Evolutionary conservation across 2,797 vertebrate species (phyloP), one percentile per base, ranked within the genome.

Genomic region (Eleutherodactylus coqui): DNA sequence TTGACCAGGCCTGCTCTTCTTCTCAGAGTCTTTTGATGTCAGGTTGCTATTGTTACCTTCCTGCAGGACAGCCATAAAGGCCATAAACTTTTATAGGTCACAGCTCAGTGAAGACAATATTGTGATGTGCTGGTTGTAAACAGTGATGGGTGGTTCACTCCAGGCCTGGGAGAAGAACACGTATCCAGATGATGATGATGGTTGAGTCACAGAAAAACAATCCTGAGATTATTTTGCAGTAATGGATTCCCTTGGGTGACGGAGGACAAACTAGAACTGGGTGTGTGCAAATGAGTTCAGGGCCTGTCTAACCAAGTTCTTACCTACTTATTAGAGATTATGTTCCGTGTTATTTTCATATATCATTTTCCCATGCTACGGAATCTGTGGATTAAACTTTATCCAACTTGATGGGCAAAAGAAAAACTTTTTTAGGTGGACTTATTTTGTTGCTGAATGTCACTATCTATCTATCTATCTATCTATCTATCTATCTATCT

Each of bases 61-160:
- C 77, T 41, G 69, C 75, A 69, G 77, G 82, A 84, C 70, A 84
- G 41, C 41, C 77, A 81, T 85, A 84, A n/a, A 85, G 82, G 77
- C 49, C 58, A 64, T 84, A 87, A 87, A 84, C 11, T 84, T 87
- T 87, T 85, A 87, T 87, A 64, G 82, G 86, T 81, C 82, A 81
- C 69, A 62, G 86, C 86, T 80, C 82, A 75, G 69, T 81, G 78
- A 75, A 76, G 77, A 75, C 76, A 81, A 81, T 87, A 84, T 85
- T 81, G 82, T 53, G 77, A 84, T 73, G 43, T 76, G 69, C 84
- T 75, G 70, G 82, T 75, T 87, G 77, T 81, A 87, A 87, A 87
- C 77, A 76, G 77, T 7, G 21, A 53, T 84, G 76, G 76, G 76
- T 84, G 86, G 67, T 83, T 84, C 51, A 62, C 69, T 73, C 67